phyloP scores from a whole-genome alignment of 1,140 invertebrate species.

The Drosophila sproati region DNA sequence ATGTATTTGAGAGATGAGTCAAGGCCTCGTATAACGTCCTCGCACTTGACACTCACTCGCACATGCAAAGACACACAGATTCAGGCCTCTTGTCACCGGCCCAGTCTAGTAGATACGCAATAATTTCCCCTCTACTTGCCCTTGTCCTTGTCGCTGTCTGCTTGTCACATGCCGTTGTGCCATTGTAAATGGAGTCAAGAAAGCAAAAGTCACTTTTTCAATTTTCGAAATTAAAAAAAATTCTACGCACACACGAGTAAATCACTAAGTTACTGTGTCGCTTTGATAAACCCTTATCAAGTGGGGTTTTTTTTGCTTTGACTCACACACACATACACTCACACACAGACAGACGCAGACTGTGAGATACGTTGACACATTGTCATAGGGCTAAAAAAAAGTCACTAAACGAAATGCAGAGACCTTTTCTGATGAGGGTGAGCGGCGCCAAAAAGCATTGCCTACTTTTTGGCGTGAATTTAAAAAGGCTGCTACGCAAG shows the following conservation, averaged over 20 bases:
- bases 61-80: not conserved
- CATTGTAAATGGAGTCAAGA: constrained; percentile 62
- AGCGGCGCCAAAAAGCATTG: constrained; percentile 58
- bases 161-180: constrained; percentile 42
- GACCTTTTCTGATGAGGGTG: constrained; percentile 68
- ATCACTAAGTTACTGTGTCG: constrained; percentile 83
- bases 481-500: constrained; percentile 52
- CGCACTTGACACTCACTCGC: constrained; percentile 17
- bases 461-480: constrained; percentile 78
- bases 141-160: constrained; percentile 31
- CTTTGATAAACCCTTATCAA: constrained; percentile 83
- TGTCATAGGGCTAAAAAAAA: constrained; percentile 71
- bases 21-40: constrained; percentile 21
- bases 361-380: constrained; percentile 74
- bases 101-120: constrained; percentile 5
- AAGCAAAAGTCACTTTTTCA: constrained; percentile 84
- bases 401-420: constrained; percentile 70
- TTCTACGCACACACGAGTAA: constrained; percentile 77
- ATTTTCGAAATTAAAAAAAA: constrained; percentile 82
- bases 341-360: constrained; percentile 11
- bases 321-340: constrained; percentile 17
- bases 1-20: constrained; percentile 15
- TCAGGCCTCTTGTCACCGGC: constrained; percentile 11
- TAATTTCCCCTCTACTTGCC: not conserved
- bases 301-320: constrained; percentile 49